Evolutionary conservation across 2,797 vertebrate species (phyloP).

Genomic region (Leuciscus waleckii): DNA sequence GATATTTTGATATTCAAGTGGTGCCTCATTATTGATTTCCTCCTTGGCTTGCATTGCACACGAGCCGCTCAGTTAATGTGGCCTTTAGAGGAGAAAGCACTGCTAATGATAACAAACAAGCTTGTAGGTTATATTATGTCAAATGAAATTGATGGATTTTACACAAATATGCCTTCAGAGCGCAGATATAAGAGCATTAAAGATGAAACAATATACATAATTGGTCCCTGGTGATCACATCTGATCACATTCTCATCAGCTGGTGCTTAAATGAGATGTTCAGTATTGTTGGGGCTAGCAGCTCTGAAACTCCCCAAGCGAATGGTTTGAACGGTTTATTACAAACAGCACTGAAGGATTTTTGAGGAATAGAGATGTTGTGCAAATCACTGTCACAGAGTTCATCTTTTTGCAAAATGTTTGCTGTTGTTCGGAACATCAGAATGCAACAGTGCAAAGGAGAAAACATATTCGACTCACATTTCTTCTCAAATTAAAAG

Average conservation of each 20-base stretch:
- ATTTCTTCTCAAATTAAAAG: neutral
- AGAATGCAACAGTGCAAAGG: neutral
- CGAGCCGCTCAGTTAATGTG: conserved; percentile 41
- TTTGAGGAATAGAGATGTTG: neutral
- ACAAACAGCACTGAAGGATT: neutral
- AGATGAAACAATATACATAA: conserved; percentile 47
- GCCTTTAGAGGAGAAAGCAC: conserved; percentile 50
- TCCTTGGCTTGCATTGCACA: conserved; percentile 41
- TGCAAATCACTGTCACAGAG: neutral
- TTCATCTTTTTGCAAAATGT: neutral
- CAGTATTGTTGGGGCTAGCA: conserved; percentile 48
- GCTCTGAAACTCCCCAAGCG: conserved; percentile 67
- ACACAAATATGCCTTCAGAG: conserved; percentile 28
- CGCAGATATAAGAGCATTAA: conserved; percentile 38
- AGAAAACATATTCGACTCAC: neutral
- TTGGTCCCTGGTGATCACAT: conserved; percentile 49
- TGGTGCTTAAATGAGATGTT: conserved; percentile 27
- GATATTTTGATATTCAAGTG: conserved; percentile 37
- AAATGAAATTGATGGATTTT: conserved; percentile 50
- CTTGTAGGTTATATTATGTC: conserved; percentile 48
- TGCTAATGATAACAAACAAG: conserved; percentile 53
- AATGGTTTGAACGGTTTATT: conserved; percentile 19
- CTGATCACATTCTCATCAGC: conserved; percentile 37
- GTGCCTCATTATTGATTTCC: conserved; percentile 48
- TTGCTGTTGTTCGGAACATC: neutral